Conservation (phyloP, 2,113 vertebrate genomes). For the Indicator maculatus region DNA sequence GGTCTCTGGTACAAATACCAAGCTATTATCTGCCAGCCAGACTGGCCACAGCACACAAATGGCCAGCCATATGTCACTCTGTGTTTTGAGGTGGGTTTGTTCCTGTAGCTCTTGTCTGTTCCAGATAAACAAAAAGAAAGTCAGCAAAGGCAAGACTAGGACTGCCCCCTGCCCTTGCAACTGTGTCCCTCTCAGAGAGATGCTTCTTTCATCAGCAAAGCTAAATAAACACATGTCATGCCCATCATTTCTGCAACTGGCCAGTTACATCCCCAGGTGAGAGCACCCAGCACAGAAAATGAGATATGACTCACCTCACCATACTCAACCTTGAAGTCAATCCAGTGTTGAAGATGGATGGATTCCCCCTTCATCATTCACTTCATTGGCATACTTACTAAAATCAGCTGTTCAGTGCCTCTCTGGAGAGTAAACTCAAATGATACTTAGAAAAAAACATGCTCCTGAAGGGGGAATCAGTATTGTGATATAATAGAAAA, state of each 20-base stretch:
- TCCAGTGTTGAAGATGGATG: background rate
- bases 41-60: background rate
- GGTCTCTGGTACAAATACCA: background rate
- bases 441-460: background rate
- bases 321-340: background rate
- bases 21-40: background rate
- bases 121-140: background rate
- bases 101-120: background rate
- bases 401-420: background rate
- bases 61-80: background rate
- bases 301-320: background rate
- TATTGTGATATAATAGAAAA: conserved; percentile 2
- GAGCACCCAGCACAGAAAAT: background rate
- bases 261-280: background rate
- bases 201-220: background rate
- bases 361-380: background rate
- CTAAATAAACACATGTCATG: background rate
- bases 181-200: background rate
- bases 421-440: background rate
- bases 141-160: background rate
- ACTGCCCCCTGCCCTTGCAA: background rate
- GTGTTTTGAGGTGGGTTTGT: background rate
- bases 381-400: background rate
- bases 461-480: background rate
- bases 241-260: background rate